A percentile compares a stretch with the other conserved stretches of the same genome.
These are phyloP conservation scores for Cirrhinus mrigala DNA, from an alignment of 2,797 vertebrate genomes.

Conservation along the genomic window DNA sequence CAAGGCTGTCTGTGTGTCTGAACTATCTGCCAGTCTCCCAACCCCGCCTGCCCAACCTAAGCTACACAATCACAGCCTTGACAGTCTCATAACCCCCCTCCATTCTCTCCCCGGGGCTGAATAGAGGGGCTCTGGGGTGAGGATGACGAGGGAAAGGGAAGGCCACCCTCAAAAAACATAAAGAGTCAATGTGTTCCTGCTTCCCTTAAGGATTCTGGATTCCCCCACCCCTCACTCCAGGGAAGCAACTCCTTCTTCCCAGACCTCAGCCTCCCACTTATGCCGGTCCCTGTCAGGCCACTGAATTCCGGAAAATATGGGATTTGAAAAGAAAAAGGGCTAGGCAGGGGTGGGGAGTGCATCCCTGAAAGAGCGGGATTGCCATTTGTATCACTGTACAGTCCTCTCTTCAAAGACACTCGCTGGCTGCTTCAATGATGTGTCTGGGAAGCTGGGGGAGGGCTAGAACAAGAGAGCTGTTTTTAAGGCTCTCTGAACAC, in stretches of 20 bases:
- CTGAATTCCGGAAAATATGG: conserved; percentile 49
- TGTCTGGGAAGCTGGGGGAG: conserved; percentile 64
- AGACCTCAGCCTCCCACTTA: conserved; percentile 17
- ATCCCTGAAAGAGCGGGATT: conserved; percentile 67
- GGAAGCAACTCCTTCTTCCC: conserved; percentile 52
- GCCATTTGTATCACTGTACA: conserved; percentile 70
- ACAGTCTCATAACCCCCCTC: conserved; percentile 74
- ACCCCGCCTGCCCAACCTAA: conserved; percentile 52
- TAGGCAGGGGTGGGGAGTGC: conserved; percentile 43
- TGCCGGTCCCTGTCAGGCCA: conserved; percentile 41
- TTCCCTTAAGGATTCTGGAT: conserved; percentile 43
- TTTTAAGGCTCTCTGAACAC: conserved; percentile 75
- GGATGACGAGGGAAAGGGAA: conserved; percentile 73
- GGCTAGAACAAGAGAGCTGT: conserved; percentile 72
- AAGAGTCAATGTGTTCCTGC: conserved; percentile 78
- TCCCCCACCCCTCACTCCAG: conserved; percentile 32
- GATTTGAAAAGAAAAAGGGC: conserved; percentile 53
- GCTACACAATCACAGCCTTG: conserved; percentile 84
- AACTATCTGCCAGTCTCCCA: conserved; percentile 64
- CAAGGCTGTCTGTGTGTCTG: conserved; percentile 84
- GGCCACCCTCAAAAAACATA: conserved; percentile 77
- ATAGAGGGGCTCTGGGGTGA: conserved; percentile 79
- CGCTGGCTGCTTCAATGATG: conserved; percentile 66
- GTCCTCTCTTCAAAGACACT: conserved; percentile 44
- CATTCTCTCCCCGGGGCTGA: conserved; percentile 71